Percentiles rank a stretch among this genome's conserved stretches.
phyloP scores from a whole-genome alignment of 2,888 invertebrate species.

The Nymphalis c-album region DNA sequence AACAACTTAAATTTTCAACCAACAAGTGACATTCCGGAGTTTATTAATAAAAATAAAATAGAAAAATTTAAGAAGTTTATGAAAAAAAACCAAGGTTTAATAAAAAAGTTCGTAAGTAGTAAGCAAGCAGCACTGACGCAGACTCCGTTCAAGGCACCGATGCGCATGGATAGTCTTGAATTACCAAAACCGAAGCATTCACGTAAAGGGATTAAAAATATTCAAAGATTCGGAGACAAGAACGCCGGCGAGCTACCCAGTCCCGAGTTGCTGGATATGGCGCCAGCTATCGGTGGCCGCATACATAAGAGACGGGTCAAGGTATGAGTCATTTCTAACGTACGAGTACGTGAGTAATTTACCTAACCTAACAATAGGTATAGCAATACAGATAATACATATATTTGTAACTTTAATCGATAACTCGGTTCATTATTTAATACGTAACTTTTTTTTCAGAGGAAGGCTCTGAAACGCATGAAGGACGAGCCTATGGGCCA shows the following conservation, averaged over 20 bases:
- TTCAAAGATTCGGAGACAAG: neutral
- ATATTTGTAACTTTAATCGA: too few species aligned
- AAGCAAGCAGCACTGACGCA: constrained; percentile 22
- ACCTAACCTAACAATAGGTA: too few species aligned
- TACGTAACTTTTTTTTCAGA: too few species aligned
- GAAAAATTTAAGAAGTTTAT: constrained; percentile 44
- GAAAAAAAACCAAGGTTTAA: constrained; percentile 41
- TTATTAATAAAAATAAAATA: constrained; percentile 29
- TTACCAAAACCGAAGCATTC: neutral
- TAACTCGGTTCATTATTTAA: too few species aligned
- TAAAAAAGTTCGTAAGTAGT: constrained; percentile 41
- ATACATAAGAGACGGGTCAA: constrained; percentile 47
- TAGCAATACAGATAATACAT: too few species aligned
- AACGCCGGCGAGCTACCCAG: constrained; percentile 29
- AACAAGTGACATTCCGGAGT: neutral
- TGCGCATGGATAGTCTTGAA: neutral
- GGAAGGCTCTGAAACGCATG: too few species aligned
- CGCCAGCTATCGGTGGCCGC: constrained; percentile 53
- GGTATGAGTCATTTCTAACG: constrained; percentile 39
- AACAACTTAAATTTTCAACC: neutral
- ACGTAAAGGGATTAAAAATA: neutral
- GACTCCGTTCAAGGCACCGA: neutral
- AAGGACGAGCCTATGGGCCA: too few species aligned
- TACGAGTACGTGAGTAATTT: neutral
- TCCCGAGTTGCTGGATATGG: constrained; percentile 55